Percentiles rank a stretch among this genome's conserved stretches.
phyloP scores from a whole-genome alignment of 2,797 vertebrate genomes.

The Spinus olivaceus region DNA sequence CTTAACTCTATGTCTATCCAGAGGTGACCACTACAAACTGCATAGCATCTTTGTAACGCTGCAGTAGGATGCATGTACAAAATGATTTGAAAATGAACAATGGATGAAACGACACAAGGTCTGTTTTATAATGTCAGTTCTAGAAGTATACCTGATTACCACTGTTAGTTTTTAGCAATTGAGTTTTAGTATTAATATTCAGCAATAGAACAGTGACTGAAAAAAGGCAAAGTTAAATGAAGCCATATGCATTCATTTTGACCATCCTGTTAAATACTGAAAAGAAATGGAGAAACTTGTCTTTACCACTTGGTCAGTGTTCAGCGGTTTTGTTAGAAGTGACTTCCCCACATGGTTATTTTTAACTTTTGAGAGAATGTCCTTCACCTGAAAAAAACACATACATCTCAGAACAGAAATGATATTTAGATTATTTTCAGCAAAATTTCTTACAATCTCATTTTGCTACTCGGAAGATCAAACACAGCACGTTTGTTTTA shows the following conservation, averaged over 20 bases:
- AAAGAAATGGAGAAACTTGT: not conserved
- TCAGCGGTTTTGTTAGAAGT: conserved; percentile 81
- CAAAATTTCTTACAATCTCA: not conserved
- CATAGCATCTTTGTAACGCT: not conserved
- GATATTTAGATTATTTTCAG: not conserved
- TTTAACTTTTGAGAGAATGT: conserved; percentile 80
- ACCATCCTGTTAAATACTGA: not conserved
- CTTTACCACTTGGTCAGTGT: conserved; percentile 85
- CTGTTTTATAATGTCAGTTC: not conserved
- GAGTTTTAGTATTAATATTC: not conserved
- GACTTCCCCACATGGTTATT: conserved; percentile 78
- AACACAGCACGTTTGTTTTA: not conserved
- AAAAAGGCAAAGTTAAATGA: not conserved
- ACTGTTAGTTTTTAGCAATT: not conserved
- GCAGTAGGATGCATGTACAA: not conserved
- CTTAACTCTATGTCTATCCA: not conserved
- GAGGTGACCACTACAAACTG: not conserved
- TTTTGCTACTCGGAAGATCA: not conserved
- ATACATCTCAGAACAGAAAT: not conserved
- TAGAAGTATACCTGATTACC: not conserved
- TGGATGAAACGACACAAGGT: not conserved
- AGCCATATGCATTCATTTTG: not conserved
- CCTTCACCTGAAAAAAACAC: conserved; percentile 78
- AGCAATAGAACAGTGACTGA: not conserved
- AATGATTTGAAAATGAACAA: not conserved